Conservation (phyloP, 2,888 invertebrate genomes). For the Melinaea menophilus region DNA sequence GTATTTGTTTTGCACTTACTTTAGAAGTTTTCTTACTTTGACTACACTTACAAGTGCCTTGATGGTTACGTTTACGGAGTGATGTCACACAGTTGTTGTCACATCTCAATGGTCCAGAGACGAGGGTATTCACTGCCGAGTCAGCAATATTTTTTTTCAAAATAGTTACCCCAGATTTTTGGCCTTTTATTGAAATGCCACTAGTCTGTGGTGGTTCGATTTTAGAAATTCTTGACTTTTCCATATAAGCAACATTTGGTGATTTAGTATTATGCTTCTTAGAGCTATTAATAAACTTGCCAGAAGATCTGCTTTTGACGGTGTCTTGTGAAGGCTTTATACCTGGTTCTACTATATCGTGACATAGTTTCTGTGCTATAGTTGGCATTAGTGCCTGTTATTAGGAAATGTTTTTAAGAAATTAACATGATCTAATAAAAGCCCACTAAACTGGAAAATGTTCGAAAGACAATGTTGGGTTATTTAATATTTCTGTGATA, state of each 20-base stretch:
- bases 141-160: slow-evolving; percentile 41
- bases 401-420: too few species aligned
- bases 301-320: slow-evolving; percentile 18
- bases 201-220: slow-evolving; percentile 34
- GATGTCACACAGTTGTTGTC: slow-evolving; percentile 51
- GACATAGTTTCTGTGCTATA: slow-evolving; percentile 51
- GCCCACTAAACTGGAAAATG: too few species aligned
- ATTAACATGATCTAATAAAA: too few species aligned
- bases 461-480: background rate
- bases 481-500: background rate
- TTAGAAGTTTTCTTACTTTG: slow-evolving; percentile 30
- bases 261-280: slow-evolving; percentile 34
- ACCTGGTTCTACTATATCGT: slow-evolving; percentile 50
- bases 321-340: slow-evolving; percentile 34
- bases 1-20: slow-evolving; percentile 41
- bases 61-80: slow-evolving; percentile 44
- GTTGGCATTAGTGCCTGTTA: slow-evolving; percentile 45
- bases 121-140: slow-evolving; percentile 45
- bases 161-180: slow-evolving; percentile 41
- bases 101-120: slow-evolving; percentile 45
- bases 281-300: slow-evolving; percentile 17
- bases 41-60: slow-evolving; percentile 41
- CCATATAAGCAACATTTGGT: slow-evolving; percentile 38
- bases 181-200: slow-evolving; percentile 32
- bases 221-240: slow-evolving; percentile 46